Conservation (phyloP, 2,888 invertebrate genomes). For the Habrosyne pyritoides region DNA sequence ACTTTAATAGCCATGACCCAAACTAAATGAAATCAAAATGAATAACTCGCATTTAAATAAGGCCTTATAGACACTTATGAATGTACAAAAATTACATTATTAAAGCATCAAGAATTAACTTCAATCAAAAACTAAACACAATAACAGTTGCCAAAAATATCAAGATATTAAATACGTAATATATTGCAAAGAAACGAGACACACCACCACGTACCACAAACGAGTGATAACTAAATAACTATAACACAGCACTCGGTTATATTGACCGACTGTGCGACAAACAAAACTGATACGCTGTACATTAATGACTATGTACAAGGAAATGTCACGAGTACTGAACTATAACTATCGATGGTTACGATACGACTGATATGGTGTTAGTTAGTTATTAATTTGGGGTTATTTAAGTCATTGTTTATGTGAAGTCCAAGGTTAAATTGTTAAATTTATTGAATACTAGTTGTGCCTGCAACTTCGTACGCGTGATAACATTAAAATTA, state of each 20-base stretch:
- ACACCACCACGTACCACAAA: neutral
- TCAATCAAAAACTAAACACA: no score
- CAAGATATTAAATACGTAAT: neutral
- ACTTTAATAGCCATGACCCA: no score
- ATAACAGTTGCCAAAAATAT: neutral
- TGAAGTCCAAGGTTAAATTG: no score
- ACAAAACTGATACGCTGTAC: no score
- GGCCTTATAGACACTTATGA: no score
- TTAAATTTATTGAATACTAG: no score
- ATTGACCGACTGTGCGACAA: neutral
- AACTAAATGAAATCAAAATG: no score
- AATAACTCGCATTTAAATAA: no score
- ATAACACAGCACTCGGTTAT: neutral
- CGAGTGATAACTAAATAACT: neutral
- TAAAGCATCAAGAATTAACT: no score
- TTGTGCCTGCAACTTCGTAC: no score
- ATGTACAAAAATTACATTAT: no score
- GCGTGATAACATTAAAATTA: no score
- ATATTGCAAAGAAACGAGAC: neutral
- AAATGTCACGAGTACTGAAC: neutral
- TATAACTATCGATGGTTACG: neutral
- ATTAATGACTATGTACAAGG: neutral
- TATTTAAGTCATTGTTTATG: neutral
- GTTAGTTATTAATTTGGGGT: neutral
- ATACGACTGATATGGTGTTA: neutral